Conservation (phyloP, 2,113 vertebrate genomes). For the Herpetotheres cachinnans region DNA sequence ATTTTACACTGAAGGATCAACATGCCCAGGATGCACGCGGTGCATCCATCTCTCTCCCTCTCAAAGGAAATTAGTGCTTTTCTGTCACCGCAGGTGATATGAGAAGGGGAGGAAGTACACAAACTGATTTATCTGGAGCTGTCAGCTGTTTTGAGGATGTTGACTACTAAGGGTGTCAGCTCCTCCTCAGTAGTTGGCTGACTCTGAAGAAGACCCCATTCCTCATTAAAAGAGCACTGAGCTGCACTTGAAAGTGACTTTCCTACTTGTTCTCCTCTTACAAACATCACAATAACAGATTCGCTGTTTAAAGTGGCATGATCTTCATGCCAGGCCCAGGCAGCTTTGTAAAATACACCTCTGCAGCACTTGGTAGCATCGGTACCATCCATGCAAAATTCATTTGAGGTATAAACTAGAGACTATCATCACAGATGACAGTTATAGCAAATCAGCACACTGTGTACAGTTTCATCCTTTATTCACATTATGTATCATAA, state of each 20-base stretch:
- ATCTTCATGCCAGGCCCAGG: conserved; percentile 76
- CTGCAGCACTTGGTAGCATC: not conserved
- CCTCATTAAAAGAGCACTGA: conserved; percentile 82
- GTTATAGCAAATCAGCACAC: conserved; percentile 61
- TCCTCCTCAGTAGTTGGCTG: conserved; percentile 84
- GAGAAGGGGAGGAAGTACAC: conserved; percentile 77
- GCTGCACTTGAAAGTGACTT: conserved; percentile 86
- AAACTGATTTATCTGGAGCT: conserved; percentile 88
- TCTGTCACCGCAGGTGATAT: conserved; percentile 81
- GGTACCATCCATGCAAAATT: conserved; percentile 40
- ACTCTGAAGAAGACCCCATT: conserved; percentile 80
- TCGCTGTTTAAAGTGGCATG: conserved; percentile 80
- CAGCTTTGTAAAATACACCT: conserved; percentile 46
- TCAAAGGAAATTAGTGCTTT: conserved; percentile 83
- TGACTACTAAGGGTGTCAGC: conserved; percentile 71
- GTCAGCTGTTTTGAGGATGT: conserved; percentile 83
- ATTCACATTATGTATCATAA: conserved; percentile 66
- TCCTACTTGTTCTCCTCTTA: conserved; percentile 77
- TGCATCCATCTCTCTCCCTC: conserved; percentile 66
- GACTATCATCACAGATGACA: conserved; percentile 55
- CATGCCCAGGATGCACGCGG: conserved; percentile 10
- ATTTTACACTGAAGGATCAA: conserved; percentile 68
- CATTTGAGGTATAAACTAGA: conserved; percentile 57
- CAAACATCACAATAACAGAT: conserved; percentile 74
- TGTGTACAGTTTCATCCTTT: conserved; percentile 56